Percentiles rank a stretch among this genome's conserved stretches.
Conservation (phyloP, 2,888 invertebrate species). For the Nephrotoma flavescens region DNA sequence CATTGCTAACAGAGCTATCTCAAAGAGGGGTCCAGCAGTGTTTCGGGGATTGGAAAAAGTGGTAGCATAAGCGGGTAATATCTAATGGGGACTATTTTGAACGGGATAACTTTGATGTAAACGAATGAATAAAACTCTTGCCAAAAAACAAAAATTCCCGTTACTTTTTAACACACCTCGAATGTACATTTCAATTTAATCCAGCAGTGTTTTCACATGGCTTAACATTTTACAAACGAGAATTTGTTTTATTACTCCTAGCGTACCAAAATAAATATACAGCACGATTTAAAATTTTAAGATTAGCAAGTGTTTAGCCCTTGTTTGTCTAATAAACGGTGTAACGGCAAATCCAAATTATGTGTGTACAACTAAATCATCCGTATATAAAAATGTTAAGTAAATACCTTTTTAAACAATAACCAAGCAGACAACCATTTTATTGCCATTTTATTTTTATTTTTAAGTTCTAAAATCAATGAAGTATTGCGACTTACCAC, state of each 20-base stretch:
- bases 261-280: neutral
- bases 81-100: too few species aligned
- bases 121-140: too few species aligned
- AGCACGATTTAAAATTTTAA: neutral
- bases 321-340: neutral
- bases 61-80: too few species aligned
- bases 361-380: neutral
- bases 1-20: too few species aligned
- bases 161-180: too few species aligned
- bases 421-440: neutral
- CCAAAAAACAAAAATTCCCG: too few species aligned
- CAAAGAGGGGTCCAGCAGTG: too few species aligned
- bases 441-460: too few species aligned
- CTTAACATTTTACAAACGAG: neutral
- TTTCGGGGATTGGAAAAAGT: too few species aligned
- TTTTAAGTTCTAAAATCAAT: neutral
- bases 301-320: neutral
- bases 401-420: neutral
- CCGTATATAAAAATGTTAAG: neutral
- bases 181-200: neutral
- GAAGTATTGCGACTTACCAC: neutral
- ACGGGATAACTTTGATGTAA: too few species aligned
- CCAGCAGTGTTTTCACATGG: neutral
- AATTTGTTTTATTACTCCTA: neutral
- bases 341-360: neutral